Evolutionary conservation across 2,113 vertebrate species (phyloP).

Genomic region (Tragelaphus imberbis): DNA sequence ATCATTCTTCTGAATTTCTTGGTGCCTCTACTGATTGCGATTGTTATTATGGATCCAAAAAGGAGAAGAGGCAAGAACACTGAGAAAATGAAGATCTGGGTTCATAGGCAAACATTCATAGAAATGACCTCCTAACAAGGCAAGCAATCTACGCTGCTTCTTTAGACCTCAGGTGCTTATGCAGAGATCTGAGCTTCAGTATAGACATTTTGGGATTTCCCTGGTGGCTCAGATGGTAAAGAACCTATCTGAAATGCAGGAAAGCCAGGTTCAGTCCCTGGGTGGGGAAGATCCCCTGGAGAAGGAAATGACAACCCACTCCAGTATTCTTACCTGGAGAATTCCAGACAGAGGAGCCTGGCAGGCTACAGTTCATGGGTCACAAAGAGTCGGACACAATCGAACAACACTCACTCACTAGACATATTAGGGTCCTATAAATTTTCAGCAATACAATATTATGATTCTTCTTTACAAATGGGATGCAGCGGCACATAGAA

Average conservation of each 20-base stretch:
- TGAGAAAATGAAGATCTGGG: neutral
- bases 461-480: neutral
- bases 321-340: neutral
- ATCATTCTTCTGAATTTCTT: slow-evolving; percentile 20
- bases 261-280: neutral
- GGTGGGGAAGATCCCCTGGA: neutral
- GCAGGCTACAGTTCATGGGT: neutral
- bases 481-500: neutral
- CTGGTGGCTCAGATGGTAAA: neutral
- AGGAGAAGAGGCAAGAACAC: neutral
- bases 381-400: neutral
- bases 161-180: neutral
- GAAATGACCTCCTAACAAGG: neutral
- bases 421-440: neutral
- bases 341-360: neutral
- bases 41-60: neutral
- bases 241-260: neutral
- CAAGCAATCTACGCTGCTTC: neutral
- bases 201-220: neutral
- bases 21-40: slow-evolving; percentile 35
- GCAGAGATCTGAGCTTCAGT: neutral
- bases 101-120: fast-evolving
- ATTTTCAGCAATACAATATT: neutral
- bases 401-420: neutral
- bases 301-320: neutral